Conservation (phyloP, 2,888 invertebrate species). For the Ellobium chinense region DNA sequence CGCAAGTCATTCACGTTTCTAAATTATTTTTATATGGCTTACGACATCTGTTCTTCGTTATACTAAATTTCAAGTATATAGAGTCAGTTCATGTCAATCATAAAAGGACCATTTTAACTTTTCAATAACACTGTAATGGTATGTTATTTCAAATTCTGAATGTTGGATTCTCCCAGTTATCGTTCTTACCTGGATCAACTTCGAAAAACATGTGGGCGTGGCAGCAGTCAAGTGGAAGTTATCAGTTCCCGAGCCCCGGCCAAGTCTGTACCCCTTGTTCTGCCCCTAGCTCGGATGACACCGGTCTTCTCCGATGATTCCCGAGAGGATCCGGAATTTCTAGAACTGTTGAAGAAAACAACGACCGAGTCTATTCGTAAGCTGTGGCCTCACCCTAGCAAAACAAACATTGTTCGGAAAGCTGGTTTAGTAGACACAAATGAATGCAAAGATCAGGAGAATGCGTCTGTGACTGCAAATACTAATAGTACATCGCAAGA, state of each 20-base stretch:
- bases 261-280: slow-evolving; percentile 29
- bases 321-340: slow-evolving; percentile 39
- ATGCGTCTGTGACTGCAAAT: not conserved
- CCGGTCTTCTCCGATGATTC: slow-evolving; percentile 43
- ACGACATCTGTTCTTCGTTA: too few species aligned
- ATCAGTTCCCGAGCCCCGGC: slow-evolving; percentile 18
- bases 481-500: not conserved
- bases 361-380: slow-evolving; percentile 46
- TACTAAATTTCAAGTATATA: too few species aligned
- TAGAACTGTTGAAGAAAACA: slow-evolving; percentile 39
- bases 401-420: slow-evolving; percentile 13
- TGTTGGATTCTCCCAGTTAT: slow-evolving; percentile 36
- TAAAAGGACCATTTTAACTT: too few species aligned
- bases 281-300: slow-evolving; percentile 42
- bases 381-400: slow-evolving; percentile 33
- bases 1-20: too few species aligned
- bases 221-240: slow-evolving; percentile 19
- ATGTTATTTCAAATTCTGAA: not conserved
- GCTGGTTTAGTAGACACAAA: not conserved
- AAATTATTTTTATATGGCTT: too few species aligned
- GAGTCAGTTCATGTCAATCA: too few species aligned
- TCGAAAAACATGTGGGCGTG: slow-evolving; percentile 37
- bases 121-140: not conserved
- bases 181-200: slow-evolving; percentile 42
- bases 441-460: slow-evolving; percentile 3